Percentiles rank a stretch among this genome's conserved stretches.
Conservation (phyloP, 2,113 vertebrate species). For the Porphyrio hochstetteri region DNA sequence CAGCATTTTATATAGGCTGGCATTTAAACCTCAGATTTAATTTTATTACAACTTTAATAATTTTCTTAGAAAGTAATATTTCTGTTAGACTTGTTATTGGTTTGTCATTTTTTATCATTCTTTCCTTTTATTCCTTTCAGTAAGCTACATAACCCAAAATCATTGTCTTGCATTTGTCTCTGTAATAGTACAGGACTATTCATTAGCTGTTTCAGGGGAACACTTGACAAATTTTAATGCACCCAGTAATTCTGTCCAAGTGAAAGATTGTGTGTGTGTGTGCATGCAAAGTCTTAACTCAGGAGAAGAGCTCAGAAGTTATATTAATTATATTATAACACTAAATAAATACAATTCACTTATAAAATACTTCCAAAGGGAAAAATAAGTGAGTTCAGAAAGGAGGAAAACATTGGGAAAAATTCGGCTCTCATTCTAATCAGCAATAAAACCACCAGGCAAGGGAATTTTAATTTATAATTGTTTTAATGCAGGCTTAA, state of each 20-base stretch:
- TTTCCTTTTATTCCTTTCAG: neutral
- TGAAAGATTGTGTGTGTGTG: neutral
- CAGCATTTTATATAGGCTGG: neutral
- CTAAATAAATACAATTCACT: neutral
- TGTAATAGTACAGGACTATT: neutral
- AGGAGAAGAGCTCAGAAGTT: neutral
- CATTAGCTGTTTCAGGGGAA: neutral
- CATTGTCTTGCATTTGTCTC: neutral
- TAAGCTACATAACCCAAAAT: neutral
- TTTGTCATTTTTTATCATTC: neutral
- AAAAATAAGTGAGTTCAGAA: neutral
- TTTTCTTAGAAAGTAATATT: neutral
- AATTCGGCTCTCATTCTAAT: neutral
- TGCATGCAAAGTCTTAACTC: neutral
- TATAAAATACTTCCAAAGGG: neutral
- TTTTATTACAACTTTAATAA: neutral
- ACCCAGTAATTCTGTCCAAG: neutral
- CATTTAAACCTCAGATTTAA: neutral
- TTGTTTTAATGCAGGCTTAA: neutral
- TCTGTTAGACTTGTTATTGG: neutral
- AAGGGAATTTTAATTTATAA: neutral
- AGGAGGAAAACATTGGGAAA: neutral
- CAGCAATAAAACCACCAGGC: neutral
- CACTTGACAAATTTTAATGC: neutral
- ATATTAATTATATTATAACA: neutral